Evolutionary conservation across 2,888 invertebrate genomes (phyloP).

Genomic region (Ophion ellenae): DNA sequence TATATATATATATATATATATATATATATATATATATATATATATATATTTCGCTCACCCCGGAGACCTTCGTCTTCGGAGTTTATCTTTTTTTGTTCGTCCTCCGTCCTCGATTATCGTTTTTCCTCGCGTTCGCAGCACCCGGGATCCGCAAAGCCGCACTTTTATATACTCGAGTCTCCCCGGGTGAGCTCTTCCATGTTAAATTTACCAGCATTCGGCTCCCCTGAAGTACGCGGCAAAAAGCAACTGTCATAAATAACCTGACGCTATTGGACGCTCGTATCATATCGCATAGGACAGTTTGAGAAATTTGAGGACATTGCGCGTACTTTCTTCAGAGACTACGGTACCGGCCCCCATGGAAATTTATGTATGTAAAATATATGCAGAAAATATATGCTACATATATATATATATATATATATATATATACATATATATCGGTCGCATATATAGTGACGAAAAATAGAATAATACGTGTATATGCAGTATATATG

Average conservation of each 20-base stretch:
- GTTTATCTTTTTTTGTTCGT: slow-evolving; percentile 71
- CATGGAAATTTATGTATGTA: too few relatives aligned
- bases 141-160: slow-evolving; percentile 30
- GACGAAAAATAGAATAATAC: too few relatives aligned
- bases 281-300: not conserved
- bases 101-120: slow-evolving; percentile 59
- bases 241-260: not conserved
- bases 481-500: too few relatives aligned
- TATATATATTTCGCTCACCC: slow-evolving; percentile 51
- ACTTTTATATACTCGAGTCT: slow-evolving; percentile 7
- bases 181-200: slow-evolving; percentile 1
- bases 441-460: too few relatives aligned
- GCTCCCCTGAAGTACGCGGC: not conserved
- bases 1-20: too few relatives aligned
- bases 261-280: not conserved
- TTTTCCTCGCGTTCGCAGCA: slow-evolving; percentile 52
- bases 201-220: not conserved
- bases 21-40: not conserved
- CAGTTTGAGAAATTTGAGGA: not conserved
- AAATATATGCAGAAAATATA: too few relatives aligned
- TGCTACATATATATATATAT: too few relatives aligned
- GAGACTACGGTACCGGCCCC: not conserved
- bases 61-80: slow-evolving; percentile 61
- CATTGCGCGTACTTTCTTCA: not conserved
- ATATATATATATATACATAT: too few relatives aligned